Evolutionary conservation across 2,797 vertebrate genomes (phyloP).

Genomic region (Chrysocyon brachyurus): DNA sequence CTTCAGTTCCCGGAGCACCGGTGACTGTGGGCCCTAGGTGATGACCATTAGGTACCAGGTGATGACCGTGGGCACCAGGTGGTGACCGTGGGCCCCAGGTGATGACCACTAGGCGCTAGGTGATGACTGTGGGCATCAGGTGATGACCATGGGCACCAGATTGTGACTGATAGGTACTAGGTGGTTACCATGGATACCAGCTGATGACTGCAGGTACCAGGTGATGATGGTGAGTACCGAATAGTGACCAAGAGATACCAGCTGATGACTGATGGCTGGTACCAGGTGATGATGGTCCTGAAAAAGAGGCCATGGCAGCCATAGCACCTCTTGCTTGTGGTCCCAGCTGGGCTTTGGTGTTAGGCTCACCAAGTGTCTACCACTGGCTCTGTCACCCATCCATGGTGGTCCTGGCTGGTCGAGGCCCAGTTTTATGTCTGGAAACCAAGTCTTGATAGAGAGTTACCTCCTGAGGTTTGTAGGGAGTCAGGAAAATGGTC

Average conservation of each 20-base stretch:
- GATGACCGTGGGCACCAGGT: background rate
- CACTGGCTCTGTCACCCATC: accelerated
- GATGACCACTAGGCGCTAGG: too few species aligned
- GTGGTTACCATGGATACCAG: accelerated
- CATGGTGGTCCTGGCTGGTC: background rate
- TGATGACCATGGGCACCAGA: accelerated
- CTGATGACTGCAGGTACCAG: accelerated
- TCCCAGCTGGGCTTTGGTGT: background rate
- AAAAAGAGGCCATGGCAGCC: accelerated
- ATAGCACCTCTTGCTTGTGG: too few species aligned
- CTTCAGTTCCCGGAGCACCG: background rate
- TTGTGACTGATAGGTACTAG: background rate
- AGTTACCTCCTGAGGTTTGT: background rate
- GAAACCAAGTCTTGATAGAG: accelerated
- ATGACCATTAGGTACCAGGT: background rate
- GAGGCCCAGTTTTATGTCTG: background rate
- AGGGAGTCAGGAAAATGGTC: background rate
- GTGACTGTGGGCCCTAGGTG: background rate
- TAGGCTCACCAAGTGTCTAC: background rate
- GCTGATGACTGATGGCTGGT: too few species aligned
- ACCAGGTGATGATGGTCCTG: background rate
- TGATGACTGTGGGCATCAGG: accelerated
- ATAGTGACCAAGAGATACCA: background rate
- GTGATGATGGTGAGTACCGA: accelerated
- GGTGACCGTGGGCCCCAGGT: background rate